These are phyloP conservation scores for Phyllostomus hastatus DNA, from an alignment of 2,113 vertebrate genomes.

Conservation along the genomic window DNA sequence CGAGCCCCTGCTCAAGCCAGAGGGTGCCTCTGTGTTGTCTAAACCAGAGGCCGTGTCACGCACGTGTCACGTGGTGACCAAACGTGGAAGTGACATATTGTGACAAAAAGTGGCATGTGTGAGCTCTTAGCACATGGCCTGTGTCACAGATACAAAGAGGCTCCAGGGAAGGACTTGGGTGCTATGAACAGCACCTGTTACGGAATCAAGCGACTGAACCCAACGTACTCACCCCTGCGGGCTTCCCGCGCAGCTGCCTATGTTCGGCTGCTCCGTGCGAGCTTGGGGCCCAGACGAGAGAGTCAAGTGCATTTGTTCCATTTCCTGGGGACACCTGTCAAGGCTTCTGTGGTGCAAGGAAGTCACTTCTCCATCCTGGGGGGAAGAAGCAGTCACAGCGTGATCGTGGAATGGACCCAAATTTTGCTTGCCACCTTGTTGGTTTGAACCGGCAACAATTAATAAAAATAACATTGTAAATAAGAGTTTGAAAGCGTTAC, in stretches of 20 bases:
- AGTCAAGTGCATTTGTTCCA: neutral
- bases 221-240: neutral
- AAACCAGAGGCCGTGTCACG: neutral
- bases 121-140: neutral
- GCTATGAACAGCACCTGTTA: neutral
- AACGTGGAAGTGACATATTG: neutral
- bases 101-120: neutral
- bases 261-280: neutral
- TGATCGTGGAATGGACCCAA: neutral
- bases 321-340: neutral
- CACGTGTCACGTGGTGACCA: neutral
- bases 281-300: neutral
- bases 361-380: neutral
- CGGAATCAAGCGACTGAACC: neutral
- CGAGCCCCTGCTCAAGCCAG: neutral
- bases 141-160: neutral
- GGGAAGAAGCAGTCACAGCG: neutral
- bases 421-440: neutral
- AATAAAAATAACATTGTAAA: slow-evolving; percentile 9
- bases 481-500: neutral
- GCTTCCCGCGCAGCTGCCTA: neutral
- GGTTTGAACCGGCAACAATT: neutral
- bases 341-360: neutral
- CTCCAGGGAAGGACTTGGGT: neutral
- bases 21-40: neutral